A percentile compares a stretch with the other conserved stretches of the same genome.
Evolutionary conservation across 2,113 vertebrate species (phyloP).

Genomic region (Climacteris rufus): DNA sequence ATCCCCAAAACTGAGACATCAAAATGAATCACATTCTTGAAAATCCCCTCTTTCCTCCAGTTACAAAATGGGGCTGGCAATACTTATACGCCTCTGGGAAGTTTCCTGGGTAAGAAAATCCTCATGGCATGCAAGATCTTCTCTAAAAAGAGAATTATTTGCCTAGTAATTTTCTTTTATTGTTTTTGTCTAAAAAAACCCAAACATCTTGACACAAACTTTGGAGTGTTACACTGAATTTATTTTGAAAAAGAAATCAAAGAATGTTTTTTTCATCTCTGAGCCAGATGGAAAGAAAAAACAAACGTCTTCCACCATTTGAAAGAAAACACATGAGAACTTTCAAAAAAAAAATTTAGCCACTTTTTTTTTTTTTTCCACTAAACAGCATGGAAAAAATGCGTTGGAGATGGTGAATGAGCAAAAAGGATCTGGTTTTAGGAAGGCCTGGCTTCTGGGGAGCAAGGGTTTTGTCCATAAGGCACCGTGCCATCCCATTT

Average conservation of each 20-base stretch:
- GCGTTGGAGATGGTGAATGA: not conserved
- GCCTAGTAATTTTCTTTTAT: not conserved
- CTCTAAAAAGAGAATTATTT: not conserved
- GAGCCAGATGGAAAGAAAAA: slow-evolving; percentile 30
- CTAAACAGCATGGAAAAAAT: not conserved
- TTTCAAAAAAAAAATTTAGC: not conserved
- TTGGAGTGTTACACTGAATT: not conserved
- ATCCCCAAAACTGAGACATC: not conserved
- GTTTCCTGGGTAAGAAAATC: not conserved
- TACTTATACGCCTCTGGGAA: not conserved
- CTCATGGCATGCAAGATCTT: not conserved
- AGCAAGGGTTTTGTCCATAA: not conserved
- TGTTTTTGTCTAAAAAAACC: not conserved
- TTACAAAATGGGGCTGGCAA: not conserved
- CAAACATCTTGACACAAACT: not conserved
- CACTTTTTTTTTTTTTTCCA: not conserved
- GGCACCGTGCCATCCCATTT: not conserved
- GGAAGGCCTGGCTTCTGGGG: not conserved
- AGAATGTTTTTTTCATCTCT: slow-evolving; percentile 11
- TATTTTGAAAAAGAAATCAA: slow-evolving; percentile 57
- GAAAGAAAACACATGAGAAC: slow-evolving; percentile 41
- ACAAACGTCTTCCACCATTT: not conserved
- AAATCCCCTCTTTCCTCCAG: not conserved
- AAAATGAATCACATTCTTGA: not conserved
- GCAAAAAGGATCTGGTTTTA: not conserved